Evolutionary conservation across 2,113 vertebrate genomes (phyloP).

Genomic region (Cololabis saira): DNA sequence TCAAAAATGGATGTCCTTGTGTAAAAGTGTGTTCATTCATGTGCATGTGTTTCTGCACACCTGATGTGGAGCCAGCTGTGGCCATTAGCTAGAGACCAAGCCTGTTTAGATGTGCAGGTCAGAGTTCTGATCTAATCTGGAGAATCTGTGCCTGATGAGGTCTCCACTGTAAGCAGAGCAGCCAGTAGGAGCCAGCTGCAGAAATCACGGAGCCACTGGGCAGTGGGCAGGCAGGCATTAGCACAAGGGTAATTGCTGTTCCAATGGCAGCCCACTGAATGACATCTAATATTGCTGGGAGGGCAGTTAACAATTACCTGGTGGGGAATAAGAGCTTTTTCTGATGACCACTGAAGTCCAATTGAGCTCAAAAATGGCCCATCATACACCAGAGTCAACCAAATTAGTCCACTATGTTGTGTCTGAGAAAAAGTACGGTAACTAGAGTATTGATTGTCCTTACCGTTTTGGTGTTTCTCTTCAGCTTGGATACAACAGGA

Average conservation of each 20-base stretch:
- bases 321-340: slow-evolving; percentile 58
- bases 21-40: neutral
- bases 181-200: slow-evolving; percentile 41
- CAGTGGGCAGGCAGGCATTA: slow-evolving; percentile 69
- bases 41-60: slow-evolving; percentile 13
- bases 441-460: slow-evolving; percentile 71
- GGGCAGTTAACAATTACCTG: slow-evolving; percentile 66
- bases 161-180: slow-evolving; percentile 61
- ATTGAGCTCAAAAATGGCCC: slow-evolving; percentile 74
- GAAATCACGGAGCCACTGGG: slow-evolving; percentile 48
- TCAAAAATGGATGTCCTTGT: slow-evolving; percentile 12
- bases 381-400: slow-evolving; percentile 62
- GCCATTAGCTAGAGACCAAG: slow-evolving; percentile 56
- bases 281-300: slow-evolving; percentile 71
- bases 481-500: slow-evolving; percentile 49
- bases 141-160: slow-evolving; percentile 66
- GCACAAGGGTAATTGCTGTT: slow-evolving; percentile 75
- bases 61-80: slow-evolving; percentile 54
- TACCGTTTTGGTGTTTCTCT: slow-evolving; percentile 61
- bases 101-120: slow-evolving; percentile 53
- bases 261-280: slow-evolving; percentile 63
- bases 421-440: slow-evolving; percentile 52
- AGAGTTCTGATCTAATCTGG: slow-evolving; percentile 66
- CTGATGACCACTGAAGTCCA: slow-evolving; percentile 64
- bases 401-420: slow-evolving; percentile 60